Conservation (phyloP, 2,113 vertebrate genomes). For the Crotalus horridus region DNA sequence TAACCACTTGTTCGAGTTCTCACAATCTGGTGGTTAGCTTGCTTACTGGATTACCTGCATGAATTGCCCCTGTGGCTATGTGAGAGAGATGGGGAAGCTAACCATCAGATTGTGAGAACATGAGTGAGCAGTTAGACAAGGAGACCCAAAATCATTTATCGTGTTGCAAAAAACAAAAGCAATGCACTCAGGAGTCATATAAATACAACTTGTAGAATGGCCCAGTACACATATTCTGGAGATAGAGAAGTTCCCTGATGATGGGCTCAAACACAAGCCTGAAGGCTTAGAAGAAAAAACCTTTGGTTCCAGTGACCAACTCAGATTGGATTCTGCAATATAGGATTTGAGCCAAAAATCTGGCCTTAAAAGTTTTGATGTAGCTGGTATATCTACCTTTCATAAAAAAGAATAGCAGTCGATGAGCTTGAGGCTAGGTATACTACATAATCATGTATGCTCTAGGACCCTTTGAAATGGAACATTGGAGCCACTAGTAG, state of each 20-base stretch:
- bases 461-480: background rate
- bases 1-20: background rate
- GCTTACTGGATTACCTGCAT: background rate
- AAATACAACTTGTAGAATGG: background rate
- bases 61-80: background rate
- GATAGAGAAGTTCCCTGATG: background rate
- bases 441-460: background rate
- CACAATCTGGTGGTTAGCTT: background rate
- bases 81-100: background rate
- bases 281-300: background rate
- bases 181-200: background rate
- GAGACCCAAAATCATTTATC: background rate
- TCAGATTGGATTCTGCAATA: background rate
- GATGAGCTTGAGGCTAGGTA: background rate
- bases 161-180: background rate
- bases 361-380: background rate
- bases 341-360: background rate
- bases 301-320: background rate
- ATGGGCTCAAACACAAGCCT: background rate
- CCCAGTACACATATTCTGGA: background rate
- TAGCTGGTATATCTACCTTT: background rate
- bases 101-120: background rate
- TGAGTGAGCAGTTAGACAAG: background rate
- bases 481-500: background rate
- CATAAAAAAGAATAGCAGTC: background rate